phyloP scores from a whole-genome alignment of 2,113 vertebrate species.

The Ibidorhyncha struthersii region DNA sequence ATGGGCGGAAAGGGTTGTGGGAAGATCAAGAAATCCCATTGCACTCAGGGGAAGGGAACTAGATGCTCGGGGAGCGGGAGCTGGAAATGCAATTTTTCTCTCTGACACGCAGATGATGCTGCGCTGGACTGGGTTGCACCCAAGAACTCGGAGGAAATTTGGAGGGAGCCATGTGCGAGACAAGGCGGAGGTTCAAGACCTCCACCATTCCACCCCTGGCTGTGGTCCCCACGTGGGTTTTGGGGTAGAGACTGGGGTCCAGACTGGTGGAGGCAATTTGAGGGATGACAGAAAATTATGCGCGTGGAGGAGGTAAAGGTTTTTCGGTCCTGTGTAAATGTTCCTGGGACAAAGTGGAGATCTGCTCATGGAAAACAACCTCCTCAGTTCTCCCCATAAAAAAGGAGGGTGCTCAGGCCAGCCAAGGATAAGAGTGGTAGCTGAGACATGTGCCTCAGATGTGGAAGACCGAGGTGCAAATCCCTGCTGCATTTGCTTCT shows the following conservation, averaged over 20 bases:
- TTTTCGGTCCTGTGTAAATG: background rate
- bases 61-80: background rate
- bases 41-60: background rate
- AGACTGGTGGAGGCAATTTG: background rate
- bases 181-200: background rate
- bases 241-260: background rate
- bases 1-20: background rate
- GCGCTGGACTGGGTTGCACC: background rate
- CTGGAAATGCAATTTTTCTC: background rate
- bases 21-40: background rate
- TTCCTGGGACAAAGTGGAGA: background rate
- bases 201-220: background rate
- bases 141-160: background rate
- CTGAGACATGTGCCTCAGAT: background rate
- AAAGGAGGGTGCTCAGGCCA: background rate
- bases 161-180: background rate
- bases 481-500: background rate
- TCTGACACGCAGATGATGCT: rapidly evolving
- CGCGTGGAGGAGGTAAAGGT: background rate
- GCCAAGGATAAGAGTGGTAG: background rate
- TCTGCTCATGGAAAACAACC: background rate
- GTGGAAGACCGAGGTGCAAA: background rate
- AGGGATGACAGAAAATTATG: background rate
- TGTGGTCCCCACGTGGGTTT: background rate
- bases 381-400: background rate